Conservation (phyloP, 2,888 invertebrate genomes). For the Dasypolia templi region DNA sequence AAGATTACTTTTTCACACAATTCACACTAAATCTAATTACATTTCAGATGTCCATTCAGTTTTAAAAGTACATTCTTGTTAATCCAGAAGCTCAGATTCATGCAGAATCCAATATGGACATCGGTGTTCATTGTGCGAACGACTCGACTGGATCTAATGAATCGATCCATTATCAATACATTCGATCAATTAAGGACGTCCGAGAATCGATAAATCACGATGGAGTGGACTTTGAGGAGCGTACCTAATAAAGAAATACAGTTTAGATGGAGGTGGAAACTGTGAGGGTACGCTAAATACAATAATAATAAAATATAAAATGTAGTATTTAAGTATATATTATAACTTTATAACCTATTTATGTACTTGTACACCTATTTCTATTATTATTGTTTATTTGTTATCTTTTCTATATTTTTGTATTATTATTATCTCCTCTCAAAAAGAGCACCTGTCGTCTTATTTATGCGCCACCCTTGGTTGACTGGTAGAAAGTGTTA, state of each 20-base stretch:
- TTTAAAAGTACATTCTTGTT: constrained; percentile 47
- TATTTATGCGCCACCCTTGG: too few relatives aligned
- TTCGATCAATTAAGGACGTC: constrained; percentile 78
- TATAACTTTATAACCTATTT: too few relatives aligned
- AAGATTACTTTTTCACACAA: background rate
- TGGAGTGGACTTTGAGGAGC: constrained; percentile 70
- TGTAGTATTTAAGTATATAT: too few relatives aligned
- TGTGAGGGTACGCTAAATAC: background rate
- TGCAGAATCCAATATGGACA: constrained; percentile 71
- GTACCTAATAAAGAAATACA: constrained; percentile 67
- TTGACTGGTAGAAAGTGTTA: too few relatives aligned
- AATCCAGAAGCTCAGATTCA: constrained; percentile 42
- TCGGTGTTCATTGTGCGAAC: constrained; percentile 69
- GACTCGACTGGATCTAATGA: constrained; percentile 70
- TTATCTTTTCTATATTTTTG: too few relatives aligned
- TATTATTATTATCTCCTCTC: too few relatives aligned
- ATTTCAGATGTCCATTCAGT: constrained; percentile 31
- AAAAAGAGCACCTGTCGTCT: too few relatives aligned
- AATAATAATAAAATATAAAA: background rate
- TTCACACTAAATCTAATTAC: constrained; percentile 39
- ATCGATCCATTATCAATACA: constrained; percentile 77
- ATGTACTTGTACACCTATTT: too few relatives aligned
- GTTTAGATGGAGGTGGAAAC: constrained; percentile 18
- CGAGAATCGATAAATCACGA: constrained; percentile 77
- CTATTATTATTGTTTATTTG: too few relatives aligned